These are phyloP conservation scores for Stenchaetothrips biformis DNA, from an alignment of 2,888 invertebrate species.

Conservation along the genomic window DNA sequence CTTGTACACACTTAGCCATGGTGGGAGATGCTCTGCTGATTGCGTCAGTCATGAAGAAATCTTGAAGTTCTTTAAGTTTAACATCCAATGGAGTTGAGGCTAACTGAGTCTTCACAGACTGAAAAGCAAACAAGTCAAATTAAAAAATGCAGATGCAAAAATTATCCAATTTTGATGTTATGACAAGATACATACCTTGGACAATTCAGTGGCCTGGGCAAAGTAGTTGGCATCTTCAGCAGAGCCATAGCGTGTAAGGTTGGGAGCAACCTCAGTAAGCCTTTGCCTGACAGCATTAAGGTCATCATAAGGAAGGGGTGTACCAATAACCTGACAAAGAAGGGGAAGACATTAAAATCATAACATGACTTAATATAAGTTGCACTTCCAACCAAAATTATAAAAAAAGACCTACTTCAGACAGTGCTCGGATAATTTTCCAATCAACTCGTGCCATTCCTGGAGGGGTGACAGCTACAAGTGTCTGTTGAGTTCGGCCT, in stretches of 20 bases:
- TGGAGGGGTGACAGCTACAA: conserved; percentile 82
- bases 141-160: conserved; percentile 33
- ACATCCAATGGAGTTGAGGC: conserved; percentile 57
- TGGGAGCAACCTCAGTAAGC: conserved; percentile 81
- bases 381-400: conserved; percentile 20
- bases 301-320: conserved; percentile 78
- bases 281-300: conserved; percentile 76
- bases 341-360: conserved; percentile 28
- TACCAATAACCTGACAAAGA: conserved; percentile 53
- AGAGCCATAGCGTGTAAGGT: conserved; percentile 76
- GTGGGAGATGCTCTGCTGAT: conserved; percentile 95
- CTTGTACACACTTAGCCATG: conserved; percentile 97
- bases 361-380: not conserved
- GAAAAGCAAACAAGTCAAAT: conserved; percentile 37
- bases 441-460: conserved; percentile 94
- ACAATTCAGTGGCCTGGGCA: conserved; percentile 70
- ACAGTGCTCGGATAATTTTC: conserved; percentile 95
- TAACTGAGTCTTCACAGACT: conserved; percentile 45
- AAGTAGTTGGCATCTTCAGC: conserved; percentile 81
- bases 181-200: conserved; percentile 50
- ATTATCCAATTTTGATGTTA: not conserved
- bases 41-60: conserved; percentile 92
- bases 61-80: conserved; percentile 70
- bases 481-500: conserved; percentile 89
- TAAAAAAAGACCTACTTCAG: conserved; percentile 62